phyloP scores from a whole-genome alignment of 2,113 vertebrate species.

The Boulengeromyrus knoepffleri region DNA sequence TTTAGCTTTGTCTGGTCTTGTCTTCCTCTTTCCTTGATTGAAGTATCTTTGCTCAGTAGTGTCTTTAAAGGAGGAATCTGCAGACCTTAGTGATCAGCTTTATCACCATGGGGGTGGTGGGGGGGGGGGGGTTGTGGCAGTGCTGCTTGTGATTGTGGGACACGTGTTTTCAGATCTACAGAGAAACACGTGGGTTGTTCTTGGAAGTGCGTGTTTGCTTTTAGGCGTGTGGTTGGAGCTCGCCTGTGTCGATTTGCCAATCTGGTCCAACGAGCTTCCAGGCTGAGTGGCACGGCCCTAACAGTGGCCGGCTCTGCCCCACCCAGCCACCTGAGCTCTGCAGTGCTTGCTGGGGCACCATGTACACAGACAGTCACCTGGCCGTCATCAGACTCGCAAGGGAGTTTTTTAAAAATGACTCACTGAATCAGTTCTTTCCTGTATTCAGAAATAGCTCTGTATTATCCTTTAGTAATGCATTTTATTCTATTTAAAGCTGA shows the following conservation, averaged over 20 bases:
- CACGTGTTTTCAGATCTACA: neutral
- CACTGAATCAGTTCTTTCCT: neutral
- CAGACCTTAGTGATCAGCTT: neutral
- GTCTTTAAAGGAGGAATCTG: neutral
- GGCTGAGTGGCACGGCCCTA: neutral
- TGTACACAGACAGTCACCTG: neutral
- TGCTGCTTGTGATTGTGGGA: neutral
- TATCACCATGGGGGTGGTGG: neutral
- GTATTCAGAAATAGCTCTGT: neutral
- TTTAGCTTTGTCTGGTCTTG: slow-evolving; percentile 4
- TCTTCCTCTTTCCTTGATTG: neutral
- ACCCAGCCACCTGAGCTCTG: neutral
- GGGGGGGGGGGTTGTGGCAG: neutral
- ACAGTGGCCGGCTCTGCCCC: neutral
- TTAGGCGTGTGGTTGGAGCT: neutral
- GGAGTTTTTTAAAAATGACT: neutral
- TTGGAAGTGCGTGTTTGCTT: neutral
- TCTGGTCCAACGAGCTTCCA: neutral
- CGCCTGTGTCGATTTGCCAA: neutral
- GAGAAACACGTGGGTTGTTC: neutral
- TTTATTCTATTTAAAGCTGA: neutral
- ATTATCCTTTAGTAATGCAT: neutral
- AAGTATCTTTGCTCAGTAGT: neutral
- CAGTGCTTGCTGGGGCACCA: neutral
- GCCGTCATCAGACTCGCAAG: neutral